A percentile compares a stretch with the other conserved stretches of the same genome.
Conservation (phyloP, 2,797 vertebrate species). For the Gymnoscopelus braueri region DNA sequence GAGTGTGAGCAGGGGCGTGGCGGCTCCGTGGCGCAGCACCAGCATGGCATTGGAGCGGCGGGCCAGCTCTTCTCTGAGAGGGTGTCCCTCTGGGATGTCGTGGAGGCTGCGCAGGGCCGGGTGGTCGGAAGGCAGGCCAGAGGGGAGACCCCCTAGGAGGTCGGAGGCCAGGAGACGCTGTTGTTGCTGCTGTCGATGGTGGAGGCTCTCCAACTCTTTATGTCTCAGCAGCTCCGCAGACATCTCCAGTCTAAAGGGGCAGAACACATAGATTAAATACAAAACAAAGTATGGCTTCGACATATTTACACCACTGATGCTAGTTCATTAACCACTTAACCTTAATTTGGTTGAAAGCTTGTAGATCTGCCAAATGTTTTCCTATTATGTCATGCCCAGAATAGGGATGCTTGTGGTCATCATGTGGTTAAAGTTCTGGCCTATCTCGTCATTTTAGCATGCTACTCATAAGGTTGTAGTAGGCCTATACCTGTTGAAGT, state of each 20-base stretch:
- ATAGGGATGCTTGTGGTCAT: no score
- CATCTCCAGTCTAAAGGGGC: constrained; percentile 88
- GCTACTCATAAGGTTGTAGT: no score
- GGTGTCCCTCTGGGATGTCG: constrained; percentile 89
- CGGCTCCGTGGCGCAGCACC: constrained; percentile 88
- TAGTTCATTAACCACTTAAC: not conserved
- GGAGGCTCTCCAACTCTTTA: constrained; percentile 91
- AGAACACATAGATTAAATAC: constrained; percentile 18
- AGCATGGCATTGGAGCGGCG: constrained; percentile 90
- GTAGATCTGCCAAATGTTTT: not conserved
- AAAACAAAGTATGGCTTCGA: not conserved
- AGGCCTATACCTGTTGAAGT: no score
- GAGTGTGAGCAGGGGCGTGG: constrained; percentile 86
- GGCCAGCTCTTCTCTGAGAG: constrained; percentile 88
- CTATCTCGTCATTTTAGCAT: no score
- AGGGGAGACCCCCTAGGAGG: constrained; percentile 81
- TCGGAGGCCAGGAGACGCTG: constrained; percentile 87
- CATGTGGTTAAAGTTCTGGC: no score
- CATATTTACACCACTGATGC: not conserved
- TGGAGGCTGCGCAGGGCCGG: constrained; percentile 89
- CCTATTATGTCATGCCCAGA: no score
- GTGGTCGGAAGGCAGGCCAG: constrained; percentile 86
- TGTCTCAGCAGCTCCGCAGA: constrained; percentile 94
- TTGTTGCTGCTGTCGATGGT: constrained; percentile 81
- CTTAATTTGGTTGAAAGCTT: not conserved